These are phyloP conservation scores for Mormyrops attenuatus DNA, from an alignment of 2,797 vertebrate genomes.

Conservation along the genomic window DNA sequence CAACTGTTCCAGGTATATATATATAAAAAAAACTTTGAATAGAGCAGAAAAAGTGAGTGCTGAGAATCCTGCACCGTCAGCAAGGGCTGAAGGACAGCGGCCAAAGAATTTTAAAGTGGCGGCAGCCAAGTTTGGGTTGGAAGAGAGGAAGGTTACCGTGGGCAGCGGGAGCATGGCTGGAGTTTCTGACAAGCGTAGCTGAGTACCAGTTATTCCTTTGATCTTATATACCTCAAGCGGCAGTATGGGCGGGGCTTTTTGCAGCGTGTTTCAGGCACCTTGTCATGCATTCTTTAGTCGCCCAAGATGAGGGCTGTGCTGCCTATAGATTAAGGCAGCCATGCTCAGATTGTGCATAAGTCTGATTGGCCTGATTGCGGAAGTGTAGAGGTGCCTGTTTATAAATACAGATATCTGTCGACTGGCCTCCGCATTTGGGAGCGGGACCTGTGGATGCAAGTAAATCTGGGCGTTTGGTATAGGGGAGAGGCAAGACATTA, in stretches of 20 bases:
- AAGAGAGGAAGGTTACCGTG: background rate
- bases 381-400: background rate
- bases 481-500: background rate
- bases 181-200: background rate
- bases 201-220: background rate
- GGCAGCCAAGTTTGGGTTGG: background rate
- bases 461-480: background rate
- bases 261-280: background rate
- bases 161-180: background rate
- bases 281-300: background rate
- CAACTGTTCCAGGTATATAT: background rate
- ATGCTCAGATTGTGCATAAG: background rate
- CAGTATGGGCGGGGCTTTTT: background rate
- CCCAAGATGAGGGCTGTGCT: background rate
- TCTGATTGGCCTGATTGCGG: background rate
- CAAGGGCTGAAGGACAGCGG: background rate
- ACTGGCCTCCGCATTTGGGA: background rate
- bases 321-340: background rate
- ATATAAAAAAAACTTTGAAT: background rate
- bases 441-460: background rate
- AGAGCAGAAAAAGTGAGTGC: background rate
- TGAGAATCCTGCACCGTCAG: background rate
- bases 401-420: background rate
- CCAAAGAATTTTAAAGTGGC: background rate
- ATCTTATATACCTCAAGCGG: background rate